Percentiles rank a stretch among this genome's conserved stretches.
These are phyloP conservation scores for Drosophila varians DNA, from an alignment of 1,140 invertebrate species.

Conservation along the genomic window DNA sequence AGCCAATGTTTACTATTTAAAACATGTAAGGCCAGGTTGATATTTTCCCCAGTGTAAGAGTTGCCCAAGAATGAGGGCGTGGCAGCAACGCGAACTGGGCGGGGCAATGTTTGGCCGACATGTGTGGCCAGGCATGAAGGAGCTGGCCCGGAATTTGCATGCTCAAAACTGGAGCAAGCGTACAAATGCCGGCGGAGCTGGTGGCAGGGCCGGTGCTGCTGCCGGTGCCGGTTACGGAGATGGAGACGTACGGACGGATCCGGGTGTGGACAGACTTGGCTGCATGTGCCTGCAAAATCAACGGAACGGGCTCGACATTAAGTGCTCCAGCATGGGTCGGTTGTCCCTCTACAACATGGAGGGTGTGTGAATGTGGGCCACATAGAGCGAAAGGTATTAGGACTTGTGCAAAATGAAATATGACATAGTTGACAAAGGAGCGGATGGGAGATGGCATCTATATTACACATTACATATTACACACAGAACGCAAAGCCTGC, in stretches of 20 bases:
- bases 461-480: constrained; percentile 50
- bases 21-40: no score
- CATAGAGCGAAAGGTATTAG: constrained; percentile 63
- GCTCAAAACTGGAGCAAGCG: constrained; percentile 56
- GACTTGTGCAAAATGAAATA: constrained; percentile 76
- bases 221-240: constrained; percentile 1
- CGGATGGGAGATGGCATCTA: constrained; percentile 57
- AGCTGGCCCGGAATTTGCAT: constrained; percentile 76
- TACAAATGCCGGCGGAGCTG: constrained; percentile 35
- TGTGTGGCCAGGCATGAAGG: constrained; percentile 79
- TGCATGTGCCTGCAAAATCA: constrained; percentile 49
- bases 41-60: background rate
- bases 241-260: constrained; percentile 2
- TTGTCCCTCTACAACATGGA: constrained; percentile 9
- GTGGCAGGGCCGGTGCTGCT: no score
- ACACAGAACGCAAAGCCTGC: constrained; percentile 16
- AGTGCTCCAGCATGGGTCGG: constrained; percentile 48
- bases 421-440: constrained; percentile 78
- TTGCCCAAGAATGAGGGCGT: background rate
- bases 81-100: constrained; percentile 1
- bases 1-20: no score
- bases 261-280: constrained; percentile 1
- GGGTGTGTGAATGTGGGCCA: background rate
- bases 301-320: constrained; percentile 70
- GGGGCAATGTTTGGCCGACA: constrained; percentile 55